Evolutionary conservation across 2,113 vertebrate species (phyloP), one percentile per base, ranked within the genome.

Genomic region (Odocoileus hemionus): DNA sequence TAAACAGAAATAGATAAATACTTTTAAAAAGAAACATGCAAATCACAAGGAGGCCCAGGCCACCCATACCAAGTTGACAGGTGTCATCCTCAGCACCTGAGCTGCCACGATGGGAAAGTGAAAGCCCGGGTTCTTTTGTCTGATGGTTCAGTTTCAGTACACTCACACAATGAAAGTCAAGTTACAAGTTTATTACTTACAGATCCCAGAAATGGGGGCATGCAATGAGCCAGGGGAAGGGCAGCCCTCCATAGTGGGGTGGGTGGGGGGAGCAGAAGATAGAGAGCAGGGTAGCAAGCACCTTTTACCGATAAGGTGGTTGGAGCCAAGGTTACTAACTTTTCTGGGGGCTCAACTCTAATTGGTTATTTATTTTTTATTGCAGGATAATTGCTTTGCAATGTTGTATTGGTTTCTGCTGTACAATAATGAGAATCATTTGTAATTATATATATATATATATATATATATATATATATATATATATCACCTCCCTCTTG

Each of bases 271-370:
- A 80, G 45, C 78, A 80, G 78, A 3, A 52, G 5, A 50, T 21
- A 33, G 76, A 10, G 43, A 78, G 76, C 76, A 11, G 78, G 9
- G 78, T 33, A 50, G 45, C 45, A 33, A 19, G 45, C 28, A 80
- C 15, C 2, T 50, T 9, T 33, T 3, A 33, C 28, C 0, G 0
- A 0, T 21, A 50, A 80, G 16, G 47, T 28, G 16, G 28, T 52
- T 33, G 28, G 28, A 9, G 9, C 28, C 28, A 50, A 80, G 78
- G 45, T 80, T 19, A 52, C 78, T 33, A 21, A 21, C 45, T 80
- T 33, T 80, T 80, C 45, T 47, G 78, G 78, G 47, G 45, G n/a
- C 45, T 52, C 78, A 52, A 21, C 45, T 21, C 28, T 80, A 80
- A 33, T 21, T 50, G 28, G 16, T 80, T 80, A 33, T 80, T 50